Evolutionary conservation across 2,888 invertebrate genomes (phyloP), one percentile per base, ranked within the genome.

Genomic region (Iphiclides podalirius): DNA sequence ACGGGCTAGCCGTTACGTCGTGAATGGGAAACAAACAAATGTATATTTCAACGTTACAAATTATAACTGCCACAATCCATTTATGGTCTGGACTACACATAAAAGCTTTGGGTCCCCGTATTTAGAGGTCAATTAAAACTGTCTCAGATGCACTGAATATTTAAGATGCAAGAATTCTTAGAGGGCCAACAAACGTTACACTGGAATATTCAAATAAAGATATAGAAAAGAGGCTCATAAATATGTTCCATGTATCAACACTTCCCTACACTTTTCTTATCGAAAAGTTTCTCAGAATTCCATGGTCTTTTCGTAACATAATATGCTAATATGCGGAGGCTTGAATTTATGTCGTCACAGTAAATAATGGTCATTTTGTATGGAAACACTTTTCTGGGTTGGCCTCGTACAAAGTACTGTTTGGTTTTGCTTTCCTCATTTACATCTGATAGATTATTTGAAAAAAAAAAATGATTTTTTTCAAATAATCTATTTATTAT

Each of bases 101-200:
- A n/a, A n/a, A n/a, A n/a, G n/a, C 26, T 26, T 8, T 8, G 26
- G 4, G 6, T 26, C 3, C 9, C 26, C 9, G 8, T 8, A 8
- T 47, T 20, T n/a, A 33, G 15, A 38, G 51, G 40, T 48, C 50
- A 35, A 48, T 47, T 47, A 36, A 40, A 49, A 50, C 42, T 48
- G 45, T 52, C 44, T 42, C 46, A 8, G 1, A 26, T 9, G 26
- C 26, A 26, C 26, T 26, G 26, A 26, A 26, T 26, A 26, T 26
- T 6, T 26, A 26, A 26, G 3, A 26, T 26, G 26, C 8, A 26
- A 26, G 8, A 26, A 26, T 8, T 26, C 26, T 26, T 26, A 1
- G 26, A 1, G 8, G 9, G 8, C n/a, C 26, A 26, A 6, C 8
- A 26, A 8, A 26, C 26, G 9, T 9, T 26, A 26, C 9, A 26